Conservation (phyloP, 1,140 invertebrate genomes). For the Orchestia grillus region DNA sequence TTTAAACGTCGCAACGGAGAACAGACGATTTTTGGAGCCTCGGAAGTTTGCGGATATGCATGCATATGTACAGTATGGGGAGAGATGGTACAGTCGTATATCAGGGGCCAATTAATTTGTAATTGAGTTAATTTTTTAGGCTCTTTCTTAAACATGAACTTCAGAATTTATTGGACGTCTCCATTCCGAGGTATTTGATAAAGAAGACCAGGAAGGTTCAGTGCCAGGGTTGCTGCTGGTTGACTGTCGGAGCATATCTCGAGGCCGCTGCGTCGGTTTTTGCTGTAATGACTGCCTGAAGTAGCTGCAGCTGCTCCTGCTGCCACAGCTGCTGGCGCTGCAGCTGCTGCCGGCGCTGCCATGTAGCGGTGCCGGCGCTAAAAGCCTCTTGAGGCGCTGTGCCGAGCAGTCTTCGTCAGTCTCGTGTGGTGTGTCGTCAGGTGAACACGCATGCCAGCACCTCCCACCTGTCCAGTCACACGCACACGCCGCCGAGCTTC, state of each 20-base stretch:
- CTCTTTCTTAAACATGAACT: not conserved
- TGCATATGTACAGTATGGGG: not conserved
- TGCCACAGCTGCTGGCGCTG: not conserved
- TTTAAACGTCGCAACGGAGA: too few relatives aligned
- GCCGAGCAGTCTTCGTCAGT: constrained; percentile 37
- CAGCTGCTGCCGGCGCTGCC: constrained; percentile 32
- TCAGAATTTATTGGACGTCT: not conserved
- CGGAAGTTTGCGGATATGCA: not conserved
- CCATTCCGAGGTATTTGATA: not conserved
- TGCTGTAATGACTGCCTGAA: not conserved
- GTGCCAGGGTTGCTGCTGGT: not conserved
- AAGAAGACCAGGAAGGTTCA: not conserved
- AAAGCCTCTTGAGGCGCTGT: constrained; percentile 37
- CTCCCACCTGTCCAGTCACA: not conserved
- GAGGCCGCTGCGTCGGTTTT: not conserved
- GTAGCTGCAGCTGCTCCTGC: not conserved
- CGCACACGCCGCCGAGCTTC: not conserved
- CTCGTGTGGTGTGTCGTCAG: constrained; percentile 27
- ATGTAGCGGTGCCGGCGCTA: constrained; percentile 47
- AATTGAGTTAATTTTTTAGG: not conserved
- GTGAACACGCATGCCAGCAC: not conserved
- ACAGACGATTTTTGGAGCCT: not conserved
- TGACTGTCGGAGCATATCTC: not conserved
- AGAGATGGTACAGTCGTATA: not conserved
- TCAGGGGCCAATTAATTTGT: not conserved